Percentiles rank a stretch among this genome's conserved stretches.
Evolutionary conservation across 2,113 vertebrate genomes (phyloP).

Genomic region (Etia nguti): DNA sequence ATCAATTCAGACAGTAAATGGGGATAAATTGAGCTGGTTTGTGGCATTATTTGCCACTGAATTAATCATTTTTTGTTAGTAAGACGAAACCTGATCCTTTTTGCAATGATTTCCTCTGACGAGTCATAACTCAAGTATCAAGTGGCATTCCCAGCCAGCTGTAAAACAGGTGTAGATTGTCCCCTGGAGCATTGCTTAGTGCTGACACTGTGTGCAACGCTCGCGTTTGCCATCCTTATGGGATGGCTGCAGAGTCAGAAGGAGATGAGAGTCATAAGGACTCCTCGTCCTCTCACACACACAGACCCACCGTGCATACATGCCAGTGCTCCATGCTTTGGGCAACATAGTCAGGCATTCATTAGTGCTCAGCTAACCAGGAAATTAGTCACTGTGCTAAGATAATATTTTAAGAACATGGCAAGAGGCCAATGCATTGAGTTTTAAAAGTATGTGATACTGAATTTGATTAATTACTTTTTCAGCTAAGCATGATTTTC

Average conservation of each 20-base stretch:
- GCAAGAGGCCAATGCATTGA: conserved; percentile 19
- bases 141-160: not conserved
- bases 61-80: conserved; percentile 36
- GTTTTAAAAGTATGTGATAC: not conserved
- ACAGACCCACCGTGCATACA: not conserved
- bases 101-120: conserved; percentile 12
- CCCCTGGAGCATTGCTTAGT: conserved; percentile 19
- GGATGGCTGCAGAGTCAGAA: not conserved
- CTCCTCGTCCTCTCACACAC: not conserved
- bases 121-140: conserved; percentile 26
- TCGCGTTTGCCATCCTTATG: not conserved
- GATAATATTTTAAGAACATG: conserved; percentile 46
- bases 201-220: not conserved
- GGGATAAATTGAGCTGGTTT: not conserved
- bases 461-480: conserved; percentile 17
- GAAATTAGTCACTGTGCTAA: conserved; percentile 48
- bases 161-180: not conserved
- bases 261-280: conserved; percentile 8
- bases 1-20: conserved; percentile 29
- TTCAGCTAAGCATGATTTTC: not conserved
- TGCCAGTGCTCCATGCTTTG: not conserved
- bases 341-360: conserved; percentile 26
- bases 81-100: conserved; percentile 25
- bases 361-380: conserved; percentile 59
- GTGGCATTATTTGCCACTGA: not conserved